Conservation (phyloP, 2,113 vertebrate species). For the Aspiorhynchus laticeps region DNA sequence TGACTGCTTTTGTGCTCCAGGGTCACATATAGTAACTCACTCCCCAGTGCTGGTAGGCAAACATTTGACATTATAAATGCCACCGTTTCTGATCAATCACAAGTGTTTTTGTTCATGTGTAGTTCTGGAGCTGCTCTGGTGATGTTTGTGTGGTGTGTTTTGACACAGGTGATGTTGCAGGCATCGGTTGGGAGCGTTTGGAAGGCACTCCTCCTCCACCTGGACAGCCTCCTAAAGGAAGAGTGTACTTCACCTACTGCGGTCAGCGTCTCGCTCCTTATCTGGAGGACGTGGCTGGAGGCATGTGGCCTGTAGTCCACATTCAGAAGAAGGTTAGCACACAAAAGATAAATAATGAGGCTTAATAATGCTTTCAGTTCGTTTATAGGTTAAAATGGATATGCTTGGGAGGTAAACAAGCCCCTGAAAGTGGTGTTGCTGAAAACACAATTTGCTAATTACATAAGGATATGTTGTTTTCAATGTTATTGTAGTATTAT, state of each 20-base stretch:
- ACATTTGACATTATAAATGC: background rate
- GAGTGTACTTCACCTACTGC: conserved; percentile 96
- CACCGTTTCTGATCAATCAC: background rate
- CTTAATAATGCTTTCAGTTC: too few species aligned
- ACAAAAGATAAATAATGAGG: too few species aligned
- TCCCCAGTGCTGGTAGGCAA: background rate
- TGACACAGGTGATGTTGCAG: conserved; percentile 86
- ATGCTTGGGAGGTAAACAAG: too few species aligned
- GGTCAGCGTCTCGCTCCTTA: conserved; percentile 90
- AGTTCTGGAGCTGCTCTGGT: background rate
- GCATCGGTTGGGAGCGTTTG: conserved; percentile 96
- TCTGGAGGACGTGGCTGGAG: conserved; percentile 94
- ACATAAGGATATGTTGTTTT: too few species aligned
- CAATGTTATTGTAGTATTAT: too few species aligned
- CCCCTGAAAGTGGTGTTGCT: too few species aligned
- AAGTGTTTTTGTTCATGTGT: background rate
- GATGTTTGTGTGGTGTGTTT: background rate
- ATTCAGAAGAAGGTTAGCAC: conserved; percentile 93
- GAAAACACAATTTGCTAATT: too few species aligned
- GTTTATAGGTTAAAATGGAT: too few species aligned
- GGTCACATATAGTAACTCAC: background rate
- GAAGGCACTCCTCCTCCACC: conserved; percentile 95
- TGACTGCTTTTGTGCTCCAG: too few species aligned
- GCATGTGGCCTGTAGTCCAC: conserved; percentile 98
- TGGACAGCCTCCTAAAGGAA: conserved; percentile 93